Percentiles rank a stretch among this genome's conserved stretches.
phyloP scores from a whole-genome alignment of 1,140 invertebrate genomes.

The Macrosteles quadrilineatus region DNA sequence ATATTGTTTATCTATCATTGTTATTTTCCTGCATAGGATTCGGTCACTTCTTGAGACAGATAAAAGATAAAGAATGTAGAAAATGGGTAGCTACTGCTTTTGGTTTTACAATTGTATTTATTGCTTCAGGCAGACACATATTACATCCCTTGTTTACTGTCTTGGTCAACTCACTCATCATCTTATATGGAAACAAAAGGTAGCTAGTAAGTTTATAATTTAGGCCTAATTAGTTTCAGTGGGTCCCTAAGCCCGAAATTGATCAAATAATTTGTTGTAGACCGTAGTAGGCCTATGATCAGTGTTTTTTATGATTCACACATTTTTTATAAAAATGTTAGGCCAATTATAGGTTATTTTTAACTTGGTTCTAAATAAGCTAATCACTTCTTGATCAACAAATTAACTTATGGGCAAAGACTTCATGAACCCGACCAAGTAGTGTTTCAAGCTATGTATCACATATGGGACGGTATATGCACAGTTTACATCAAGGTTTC shows the following conservation, averaged over 20 bases:
- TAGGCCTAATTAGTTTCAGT: not conserved
- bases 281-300: no score
- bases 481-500: no score
- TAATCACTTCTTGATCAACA: no score
- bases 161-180: slow-evolving; percentile 61
- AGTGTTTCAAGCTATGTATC: no score
- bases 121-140: slow-evolving; percentile 65
- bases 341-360: not conserved
- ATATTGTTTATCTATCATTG: slow-evolving; percentile 57
- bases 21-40: slow-evolving; percentile 64
- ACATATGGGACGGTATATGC: no score
- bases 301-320: not conserved
- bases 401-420: no score
- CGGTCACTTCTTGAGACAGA: slow-evolving; percentile 61
- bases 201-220: slow-evolving; percentile 46
- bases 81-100: slow-evolving; percentile 61
- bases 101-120: slow-evolving; percentile 60
- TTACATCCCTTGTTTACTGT: slow-evolving; percentile 63
- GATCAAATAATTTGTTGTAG: slow-evolving; percentile 13
- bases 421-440: no score
- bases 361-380: no score
- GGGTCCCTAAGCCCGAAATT: no score
- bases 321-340: not conserved
- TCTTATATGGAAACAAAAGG: slow-evolving; percentile 61
- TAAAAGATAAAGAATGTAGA: slow-evolving; percentile 53